Evolutionary conservation across 2,113 vertebrate species (phyloP), one percentile per base, ranked within the genome.

Genomic region (Jaculus jaculus): DNA sequence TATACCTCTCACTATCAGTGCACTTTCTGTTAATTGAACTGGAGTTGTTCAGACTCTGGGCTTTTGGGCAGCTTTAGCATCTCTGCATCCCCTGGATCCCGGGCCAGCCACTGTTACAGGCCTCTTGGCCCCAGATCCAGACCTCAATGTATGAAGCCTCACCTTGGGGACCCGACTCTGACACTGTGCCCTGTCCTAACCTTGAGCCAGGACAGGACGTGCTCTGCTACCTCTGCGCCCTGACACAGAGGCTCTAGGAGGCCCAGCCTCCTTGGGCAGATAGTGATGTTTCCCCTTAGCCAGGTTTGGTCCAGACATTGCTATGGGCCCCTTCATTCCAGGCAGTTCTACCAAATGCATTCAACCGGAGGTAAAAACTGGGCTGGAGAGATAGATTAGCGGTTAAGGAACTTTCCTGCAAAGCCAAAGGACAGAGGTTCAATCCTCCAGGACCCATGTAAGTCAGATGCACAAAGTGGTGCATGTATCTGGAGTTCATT

Each of bases 311-410:
- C 51, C 42, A 47, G 42, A 8, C 34, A 9, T 17, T 51, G 21
- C 6, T 21, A 10, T 13, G 39, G 34, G 18, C 16, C 21, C n/a
- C 20, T 34, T 28, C 24, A 0, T 23, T 3, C 5, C 3, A n/a
- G 60, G 61, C n/a, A n/a, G 1, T 75, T 47, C 32, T 75, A 42
- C 16, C 23, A 1, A 24, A 69, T 81, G 60, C n/a, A n/a, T 30
- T 42, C 16, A 11, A 39, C 42, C 42, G 8, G 8, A 47, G 42
- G 42, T 47, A 47, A 47, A 47, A 47, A 47, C 42, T 47, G 42
- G 42, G 42, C 42, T 47, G 42, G 5, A 47, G n/a, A n/a, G n/a
- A n/a, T n/a, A n/a, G n/a, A n/a, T n/a, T n/a, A 47, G 42, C 8
- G 8, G 5, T 47, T 47, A 47, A 47, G 42, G 42, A 47, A 47